Evolutionary conservation across 2,888 invertebrate genomes (phyloP).

Genomic region (Nomada goodeniana): DNA sequence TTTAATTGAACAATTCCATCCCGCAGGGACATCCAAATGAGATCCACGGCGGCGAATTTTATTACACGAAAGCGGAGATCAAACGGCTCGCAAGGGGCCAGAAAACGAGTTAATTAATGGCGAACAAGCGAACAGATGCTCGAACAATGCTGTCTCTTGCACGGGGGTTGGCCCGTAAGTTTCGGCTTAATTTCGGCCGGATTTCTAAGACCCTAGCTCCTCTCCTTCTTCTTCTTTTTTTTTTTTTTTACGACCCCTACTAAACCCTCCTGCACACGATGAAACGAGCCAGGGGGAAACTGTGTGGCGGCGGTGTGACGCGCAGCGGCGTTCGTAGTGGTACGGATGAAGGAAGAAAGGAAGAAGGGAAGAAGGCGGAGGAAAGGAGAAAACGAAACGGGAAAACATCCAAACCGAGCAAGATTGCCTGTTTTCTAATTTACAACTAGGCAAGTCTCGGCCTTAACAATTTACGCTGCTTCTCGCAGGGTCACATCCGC

Average conservation of each 20-base stretch:
- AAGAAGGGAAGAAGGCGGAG: neutral
- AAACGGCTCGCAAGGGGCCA: conserved; percentile 35
- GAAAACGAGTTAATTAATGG: conserved; percentile 55
- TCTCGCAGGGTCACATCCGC: conserved; percentile 67
- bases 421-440: conserved; percentile 84
- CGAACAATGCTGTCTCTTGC: conserved; percentile 34
- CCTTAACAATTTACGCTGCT: conserved; percentile 83
- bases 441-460: conserved; percentile 82
- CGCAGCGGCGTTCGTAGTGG: neutral
- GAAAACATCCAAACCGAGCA: conserved; percentile 64
- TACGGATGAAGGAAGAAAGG: neutral
- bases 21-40: neutral
- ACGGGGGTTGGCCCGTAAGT: conserved; percentile 40
- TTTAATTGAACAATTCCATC: neutral
- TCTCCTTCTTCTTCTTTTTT: conserved; percentile 28
- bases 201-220: conserved; percentile 61
- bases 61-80: conserved; percentile 42
- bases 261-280: conserved; percentile 56
- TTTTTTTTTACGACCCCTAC: conserved; percentile 61
- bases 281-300: conserved; percentile 42
- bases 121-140: conserved; percentile 49
- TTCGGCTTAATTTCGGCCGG: conserved; percentile 63
- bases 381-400: conserved; percentile 33
- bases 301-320: neutral
- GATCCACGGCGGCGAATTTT: conserved; percentile 29